Conservation (phyloP, 2,797 vertebrate genomes). For the Columba guinea region DNA sequence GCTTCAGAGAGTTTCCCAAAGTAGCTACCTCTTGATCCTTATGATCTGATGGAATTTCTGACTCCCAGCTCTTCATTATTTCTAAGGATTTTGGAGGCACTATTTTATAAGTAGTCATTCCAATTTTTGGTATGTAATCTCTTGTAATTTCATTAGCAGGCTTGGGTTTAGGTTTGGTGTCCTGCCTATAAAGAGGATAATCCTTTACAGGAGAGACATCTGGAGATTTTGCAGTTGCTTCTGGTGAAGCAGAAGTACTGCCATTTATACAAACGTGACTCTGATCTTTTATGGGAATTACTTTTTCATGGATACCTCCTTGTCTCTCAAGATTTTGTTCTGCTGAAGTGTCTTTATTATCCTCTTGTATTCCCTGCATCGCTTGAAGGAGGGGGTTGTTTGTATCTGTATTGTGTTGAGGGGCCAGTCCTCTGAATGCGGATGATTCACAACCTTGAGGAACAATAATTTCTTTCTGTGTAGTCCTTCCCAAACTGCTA, state of each 20-base stretch:
- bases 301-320: slow-evolving; percentile 7
- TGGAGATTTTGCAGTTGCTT: slow-evolving; percentile 46
- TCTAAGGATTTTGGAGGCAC: slow-evolving; percentile 91
- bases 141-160: slow-evolving; percentile 94
- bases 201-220: slow-evolving; percentile 62
- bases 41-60: slow-evolving; percentile 74
- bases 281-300: neutral
- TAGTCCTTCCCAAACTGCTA: slow-evolving; percentile 27
- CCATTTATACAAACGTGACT: neutral
- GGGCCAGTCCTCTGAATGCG: slow-evolving; percentile 12
- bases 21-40: slow-evolving; percentile 33
- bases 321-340: slow-evolving; percentile 20
- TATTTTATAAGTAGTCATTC: slow-evolving; percentile 96
- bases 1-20: neutral
- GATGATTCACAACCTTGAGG: slow-evolving; percentile 8
- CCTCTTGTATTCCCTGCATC: neutral
- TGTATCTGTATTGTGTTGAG: neutral
- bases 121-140: slow-evolving; percentile 95
- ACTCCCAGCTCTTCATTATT: slow-evolving; percentile 83
- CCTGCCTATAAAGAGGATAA: slow-evolving; percentile 74
- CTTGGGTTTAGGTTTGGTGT: slow-evolving; percentile 86
- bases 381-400: slow-evolving; percentile 4
- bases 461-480: neutral
- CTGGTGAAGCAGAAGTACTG: neutral
- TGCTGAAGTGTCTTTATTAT: neutral